Evolutionary conservation across 2,113 vertebrate genomes (phyloP).

Genomic region (Microcebus ravelobensis): DNA sequence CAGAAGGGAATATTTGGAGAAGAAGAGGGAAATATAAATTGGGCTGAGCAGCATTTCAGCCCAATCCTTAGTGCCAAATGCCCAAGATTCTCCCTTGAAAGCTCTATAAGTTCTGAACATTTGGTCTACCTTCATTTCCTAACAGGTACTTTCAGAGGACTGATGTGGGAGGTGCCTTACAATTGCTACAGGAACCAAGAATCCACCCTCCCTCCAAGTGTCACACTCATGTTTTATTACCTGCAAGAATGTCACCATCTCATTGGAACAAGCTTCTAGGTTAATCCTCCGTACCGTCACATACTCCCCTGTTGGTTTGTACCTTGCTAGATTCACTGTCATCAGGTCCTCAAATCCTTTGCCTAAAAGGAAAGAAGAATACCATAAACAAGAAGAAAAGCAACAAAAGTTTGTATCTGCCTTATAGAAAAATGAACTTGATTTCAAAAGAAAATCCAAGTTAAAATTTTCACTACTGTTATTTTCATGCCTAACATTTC

Average conservation of each 20-base stretch:
- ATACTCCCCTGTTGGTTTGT: slow-evolving; percentile 92
- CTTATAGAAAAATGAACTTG: not conserved
- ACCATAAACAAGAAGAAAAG: not conserved
- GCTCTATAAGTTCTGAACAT: not conserved
- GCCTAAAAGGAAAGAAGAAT: slow-evolving; percentile 84
- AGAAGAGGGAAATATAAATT: not conserved
- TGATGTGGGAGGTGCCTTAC: not conserved
- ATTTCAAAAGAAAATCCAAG: not conserved
- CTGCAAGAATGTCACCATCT: slow-evolving; percentile 98
- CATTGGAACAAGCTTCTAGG: slow-evolving; percentile 96
- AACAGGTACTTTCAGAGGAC: not conserved
- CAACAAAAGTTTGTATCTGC: not conserved
- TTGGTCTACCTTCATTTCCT: not conserved
- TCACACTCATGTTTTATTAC: slow-evolving; percentile 77
- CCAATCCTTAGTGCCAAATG: not conserved
- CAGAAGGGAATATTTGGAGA: not conserved
- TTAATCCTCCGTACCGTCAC: slow-evolving; percentile 95
- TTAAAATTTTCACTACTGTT: not conserved
- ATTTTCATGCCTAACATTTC: not conserved
- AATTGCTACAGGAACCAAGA: not conserved
- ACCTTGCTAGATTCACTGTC: slow-evolving; percentile 95
- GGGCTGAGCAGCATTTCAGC: not conserved
- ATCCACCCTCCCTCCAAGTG: not conserved
- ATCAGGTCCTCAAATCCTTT: slow-evolving; percentile 96
- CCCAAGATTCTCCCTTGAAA: not conserved